These are phyloP conservation scores for Trichonephila clavata DNA, from an alignment of 1,140 invertebrate genomes.

Conservation along the genomic window DNA sequence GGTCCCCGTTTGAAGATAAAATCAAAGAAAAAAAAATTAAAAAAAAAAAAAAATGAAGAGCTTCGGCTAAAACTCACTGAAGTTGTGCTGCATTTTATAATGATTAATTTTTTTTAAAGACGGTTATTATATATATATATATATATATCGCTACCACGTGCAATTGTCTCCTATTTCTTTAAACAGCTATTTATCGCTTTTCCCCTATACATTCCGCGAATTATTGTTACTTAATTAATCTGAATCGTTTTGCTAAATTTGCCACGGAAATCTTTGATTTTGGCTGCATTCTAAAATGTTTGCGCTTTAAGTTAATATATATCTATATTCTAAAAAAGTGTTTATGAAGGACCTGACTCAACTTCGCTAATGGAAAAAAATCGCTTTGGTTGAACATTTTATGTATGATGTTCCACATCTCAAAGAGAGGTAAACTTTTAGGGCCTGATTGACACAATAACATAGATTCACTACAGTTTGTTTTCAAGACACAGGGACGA, in stretches of 20 bases:
- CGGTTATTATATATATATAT: conserved; percentile 4
- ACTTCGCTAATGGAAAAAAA: conserved; percentile 51
- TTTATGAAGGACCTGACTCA: conserved; percentile 44
- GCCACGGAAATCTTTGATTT: conserved; percentile 73
- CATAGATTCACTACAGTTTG: not conserved
- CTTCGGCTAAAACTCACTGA: not conserved
- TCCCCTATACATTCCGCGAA: conserved; percentile 59
- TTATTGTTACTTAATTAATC: conserved; percentile 57
- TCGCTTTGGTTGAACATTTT: not conserved
- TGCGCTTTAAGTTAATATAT: conserved; percentile 47
- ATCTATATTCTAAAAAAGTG: conserved; percentile 39
- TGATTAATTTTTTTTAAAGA: conserved; percentile 20
- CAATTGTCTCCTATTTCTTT: conserved; percentile 57
- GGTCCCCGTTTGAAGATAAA: conserved; percentile 66
- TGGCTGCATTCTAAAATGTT: conserved; percentile 68
- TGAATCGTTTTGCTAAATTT: conserved; percentile 73
- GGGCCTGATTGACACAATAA: conserved; percentile 35
- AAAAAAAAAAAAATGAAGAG: not conserved
- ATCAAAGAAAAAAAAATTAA: not conserved
- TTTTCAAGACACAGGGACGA: too few species aligned
- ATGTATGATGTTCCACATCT: not conserved
- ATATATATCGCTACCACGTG: conserved; percentile 60
- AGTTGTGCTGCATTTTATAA: conserved; percentile 51
- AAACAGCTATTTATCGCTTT: conserved; percentile 56
- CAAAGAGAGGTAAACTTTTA: not conserved